Evolutionary conservation across 2,113 vertebrate genomes (phyloP), one percentile per base, ranked within the genome.

Genomic region (Recurvirostra avosetta): DNA sequence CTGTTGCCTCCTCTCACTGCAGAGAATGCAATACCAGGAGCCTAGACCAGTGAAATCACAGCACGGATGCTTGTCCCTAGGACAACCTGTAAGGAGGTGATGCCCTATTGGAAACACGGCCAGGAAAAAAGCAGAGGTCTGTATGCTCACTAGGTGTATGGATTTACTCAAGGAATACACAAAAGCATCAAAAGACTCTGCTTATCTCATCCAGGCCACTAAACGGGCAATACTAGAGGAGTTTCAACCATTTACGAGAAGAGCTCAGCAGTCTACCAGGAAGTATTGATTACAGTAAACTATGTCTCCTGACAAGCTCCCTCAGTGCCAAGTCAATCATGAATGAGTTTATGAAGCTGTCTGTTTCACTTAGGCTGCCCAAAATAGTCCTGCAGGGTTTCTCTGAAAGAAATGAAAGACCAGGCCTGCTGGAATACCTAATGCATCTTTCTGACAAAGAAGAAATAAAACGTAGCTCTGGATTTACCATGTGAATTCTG

Each of bases 311-410:
- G 91, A 79, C 49, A 76, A 66, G 40, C 25, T 73, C 1, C 0
- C 23, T 86, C 86, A 45, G 71, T 38, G 62, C 79, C 50, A 94
- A 73, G 71, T 90, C 92, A 75, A 92, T 92, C 94, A 92, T 32
- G 67, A 93, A 52, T 2, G 25, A 80, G 79, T 67, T 94, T 91
- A 92, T 92, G 91, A 77, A 97, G 65, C 72, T 88, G 41, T 77
- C 79, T 86, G 66, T 67, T 92, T 75, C 68, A 59, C 63, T 88
- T 47, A 74, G 63, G 68, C 76, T 74, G 79, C 65, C 55, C 86
- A 80, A 45, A 73, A 80, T 26, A 61, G 29, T 38, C 72, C 83
- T 96, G 32, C 40, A 90, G 79, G 45, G 13, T 49, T 94, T 62
- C 55, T 84, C 59, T 71, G 75, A 65, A 71, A 47, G 77, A 71